Evolutionary conservation across 2,113 vertebrate genomes (phyloP), one percentile per base, ranked within the genome.

Genomic region (Athene cunicularia): DNA sequence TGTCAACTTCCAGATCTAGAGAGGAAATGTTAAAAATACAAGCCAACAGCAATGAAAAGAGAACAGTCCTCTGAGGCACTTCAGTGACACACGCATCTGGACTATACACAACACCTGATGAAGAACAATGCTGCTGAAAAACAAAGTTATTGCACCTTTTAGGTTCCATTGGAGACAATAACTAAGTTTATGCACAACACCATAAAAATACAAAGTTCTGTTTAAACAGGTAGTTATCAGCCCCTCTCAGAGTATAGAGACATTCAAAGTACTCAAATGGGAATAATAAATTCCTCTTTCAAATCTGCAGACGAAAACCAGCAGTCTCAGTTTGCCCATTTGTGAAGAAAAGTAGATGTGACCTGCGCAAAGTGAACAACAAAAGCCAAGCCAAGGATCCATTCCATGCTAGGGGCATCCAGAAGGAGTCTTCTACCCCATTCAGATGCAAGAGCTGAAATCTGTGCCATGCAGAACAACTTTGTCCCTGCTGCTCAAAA

Each of bases 391-490:
- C 3, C 45, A 74, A 15, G n/a, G 32, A 63, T 35, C 24, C 2
- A 4, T 2, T 41, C 62, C 2, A 0, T 1, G 26, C 33, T 33
- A 24, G 7, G 20, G 12, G 14, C 15, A 73, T 28, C 64, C 53
- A 26, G 8, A 59, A 58, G n/a, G 30, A 52, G 13, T 12, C 32
- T 13, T 66, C 90, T 87, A 49, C 41, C 41, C 93, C 41, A 8
- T 19, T 30, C 62, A 77, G 67, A n/a, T 2, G 0, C 0, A 17
- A 82, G 49, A 63, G 24, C 12, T 3, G 1, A n/a, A n/a, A 12
- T 8, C 64, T 43, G 32, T 20, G 33, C 74, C 8, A 1, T 7
- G 68, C 80, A 84, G 55, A 28, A 66, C 14, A 76, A 37, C 49
- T 58, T 14, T 9, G 33, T 32, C 80, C 60, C 37, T 45, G 20